Conservation (phyloP, 2,888 invertebrate genomes). For the Hyposoter didymator region DNA sequence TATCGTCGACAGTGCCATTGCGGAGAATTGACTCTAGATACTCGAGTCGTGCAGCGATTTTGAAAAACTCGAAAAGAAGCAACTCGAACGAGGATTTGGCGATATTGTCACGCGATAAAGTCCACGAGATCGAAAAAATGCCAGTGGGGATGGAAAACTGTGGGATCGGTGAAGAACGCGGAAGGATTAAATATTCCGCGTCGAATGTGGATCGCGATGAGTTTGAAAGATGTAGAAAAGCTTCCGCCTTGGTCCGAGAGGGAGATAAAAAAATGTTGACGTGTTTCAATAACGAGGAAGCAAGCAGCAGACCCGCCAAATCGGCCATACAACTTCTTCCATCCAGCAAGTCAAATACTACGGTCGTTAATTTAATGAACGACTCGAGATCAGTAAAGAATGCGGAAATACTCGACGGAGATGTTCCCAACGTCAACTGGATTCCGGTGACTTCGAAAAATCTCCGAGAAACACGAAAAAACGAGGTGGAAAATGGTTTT, state of each 20-base stretch:
- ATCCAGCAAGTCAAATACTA: slow-evolving; percentile 64
- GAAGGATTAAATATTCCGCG: slow-evolving; percentile 3
- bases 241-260: not conserved
- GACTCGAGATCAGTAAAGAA: slow-evolving; percentile 3
- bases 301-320: slow-evolving; percentile 24
- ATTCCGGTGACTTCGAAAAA: not conserved
- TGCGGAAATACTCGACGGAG: slow-evolving; percentile 32
- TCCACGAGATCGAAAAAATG: slow-evolving; percentile 68
- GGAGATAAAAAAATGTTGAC: not conserved
- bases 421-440: slow-evolving; percentile 19
- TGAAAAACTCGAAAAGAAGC: slow-evolving; percentile 80
- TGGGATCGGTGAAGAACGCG: not conserved
- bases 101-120: slow-evolving; percentile 47
- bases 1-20: slow-evolving; percentile 62
- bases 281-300: slow-evolving; percentile 2
- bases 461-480: not conserved
- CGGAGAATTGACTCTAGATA: slow-evolving; percentile 60
- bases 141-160: slow-evolving; percentile 66
- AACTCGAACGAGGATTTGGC: slow-evolving; percentile 85
- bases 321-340: slow-evolving; percentile 58
- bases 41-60: slow-evolving; percentile 44
- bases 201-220: not conserved
- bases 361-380: slow-evolving; percentile 67
- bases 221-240: not conserved
- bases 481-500: not conserved